Evolutionary conservation across 1,140 invertebrate species (phyloP).

Genomic region (Drosophila lowei): DNA sequence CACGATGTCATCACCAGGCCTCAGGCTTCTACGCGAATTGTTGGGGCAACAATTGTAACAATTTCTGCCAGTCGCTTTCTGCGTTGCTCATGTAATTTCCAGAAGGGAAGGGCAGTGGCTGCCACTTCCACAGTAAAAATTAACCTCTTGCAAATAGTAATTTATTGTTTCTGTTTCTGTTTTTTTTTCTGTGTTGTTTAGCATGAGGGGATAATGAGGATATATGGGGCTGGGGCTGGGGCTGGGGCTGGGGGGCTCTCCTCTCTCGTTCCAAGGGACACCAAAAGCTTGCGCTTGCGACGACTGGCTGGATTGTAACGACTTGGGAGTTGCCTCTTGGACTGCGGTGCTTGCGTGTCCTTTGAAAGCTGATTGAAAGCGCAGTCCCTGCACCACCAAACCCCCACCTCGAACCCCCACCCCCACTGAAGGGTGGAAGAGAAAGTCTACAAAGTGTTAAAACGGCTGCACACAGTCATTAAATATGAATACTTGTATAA

Average conservation of each 20-base stretch:
- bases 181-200: slow-evolving; percentile 32
- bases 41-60: slow-evolving; percentile 60
- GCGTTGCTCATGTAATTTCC: slow-evolving; percentile 64
- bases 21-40: slow-evolving; percentile 14
- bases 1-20: slow-evolving; percentile 25
- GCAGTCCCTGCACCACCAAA: slow-evolving; percentile 22
- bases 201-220: slow-evolving; percentile 74
- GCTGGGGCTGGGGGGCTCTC: slow-evolving; percentile 14
- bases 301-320: slow-evolving; percentile 52
- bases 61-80: slow-evolving; percentile 29
- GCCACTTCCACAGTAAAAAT: slow-evolving; percentile 59
- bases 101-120: slow-evolving; percentile 47
- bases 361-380: slow-evolving; percentile 64
- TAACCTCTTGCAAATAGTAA: slow-evolving; percentile 79
- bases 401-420: too few species aligned
- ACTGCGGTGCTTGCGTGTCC: slow-evolving; percentile 55
- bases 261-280: neutral
- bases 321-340: slow-evolving; percentile 31
- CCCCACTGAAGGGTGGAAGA: neutral
- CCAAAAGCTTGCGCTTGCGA: slow-evolving; percentile 42
- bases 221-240: slow-evolving; percentile 36
- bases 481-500: slow-evolving; percentile 75
- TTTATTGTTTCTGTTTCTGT: slow-evolving; percentile 63
- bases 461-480: slow-evolving; percentile 74
- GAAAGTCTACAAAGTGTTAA: slow-evolving; percentile 74